Evolutionary conservation across 2,797 vertebrate genomes (phyloP).

Genomic region (Trichosurus vulpecula): DNA sequence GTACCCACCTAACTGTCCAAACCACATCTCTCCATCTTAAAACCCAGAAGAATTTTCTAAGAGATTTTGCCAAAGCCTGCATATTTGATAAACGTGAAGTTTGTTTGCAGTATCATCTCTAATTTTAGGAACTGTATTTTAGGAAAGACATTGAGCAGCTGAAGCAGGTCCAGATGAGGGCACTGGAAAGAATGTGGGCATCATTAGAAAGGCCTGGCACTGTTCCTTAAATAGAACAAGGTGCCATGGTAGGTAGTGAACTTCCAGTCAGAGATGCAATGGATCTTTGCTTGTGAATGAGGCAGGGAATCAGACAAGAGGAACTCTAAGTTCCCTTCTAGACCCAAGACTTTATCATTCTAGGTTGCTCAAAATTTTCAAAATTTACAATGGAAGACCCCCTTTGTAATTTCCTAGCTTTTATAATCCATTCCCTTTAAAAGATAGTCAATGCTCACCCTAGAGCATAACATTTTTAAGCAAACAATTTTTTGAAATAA

Average conservation of each 20-base stretch:
- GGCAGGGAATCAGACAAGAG: neutral
- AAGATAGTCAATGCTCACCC: neutral
- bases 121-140: neutral
- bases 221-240: neutral
- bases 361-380: neutral
- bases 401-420: neutral
- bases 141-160: neutral
- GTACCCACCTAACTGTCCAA: neutral
- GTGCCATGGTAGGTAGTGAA: neutral
- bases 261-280: neutral
- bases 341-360: neutral
- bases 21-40: neutral
- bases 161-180: neutral
- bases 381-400: neutral
- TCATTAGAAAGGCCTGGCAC: neutral
- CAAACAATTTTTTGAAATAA: neutral
- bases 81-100: neutral
- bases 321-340: neutral
- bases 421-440: neutral
- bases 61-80: neutral
- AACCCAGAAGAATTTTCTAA: neutral
- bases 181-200: neutral
- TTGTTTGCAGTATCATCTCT: neutral
- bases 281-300: neutral
- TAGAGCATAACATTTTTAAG: neutral